These are phyloP conservation scores for Myopa testacea DNA, from an alignment of 2,888 invertebrate species.

Conservation along the genomic window DNA sequence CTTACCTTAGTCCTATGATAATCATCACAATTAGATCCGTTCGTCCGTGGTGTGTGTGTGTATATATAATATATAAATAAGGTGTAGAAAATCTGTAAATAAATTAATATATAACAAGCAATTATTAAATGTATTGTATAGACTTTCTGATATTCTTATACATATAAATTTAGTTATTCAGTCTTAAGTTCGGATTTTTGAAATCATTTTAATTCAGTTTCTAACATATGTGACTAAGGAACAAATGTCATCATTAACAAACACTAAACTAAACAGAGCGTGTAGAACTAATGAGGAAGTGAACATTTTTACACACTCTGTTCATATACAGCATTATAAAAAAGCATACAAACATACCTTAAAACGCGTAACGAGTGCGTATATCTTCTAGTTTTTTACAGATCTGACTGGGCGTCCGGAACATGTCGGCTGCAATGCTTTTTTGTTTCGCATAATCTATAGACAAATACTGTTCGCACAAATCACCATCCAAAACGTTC, in stretches of 20 bases:
- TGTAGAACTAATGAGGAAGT: neutral
- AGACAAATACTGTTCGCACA: slow-evolving; percentile 98
- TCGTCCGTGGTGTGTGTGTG: no score
- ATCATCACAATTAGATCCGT: neutral
- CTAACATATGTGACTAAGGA: slow-evolving; percentile 46
- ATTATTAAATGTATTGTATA: neutral
- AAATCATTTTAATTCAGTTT: slow-evolving; percentile 44
- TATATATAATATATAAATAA: slow-evolving; percentile 6
- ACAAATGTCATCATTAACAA: slow-evolving; percentile 45
- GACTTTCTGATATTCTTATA: neutral
- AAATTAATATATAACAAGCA: slow-evolving; percentile 13
- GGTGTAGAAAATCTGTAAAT: slow-evolving; percentile 12
- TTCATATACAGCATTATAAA: neutral
- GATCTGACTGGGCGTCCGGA: slow-evolving; percentile 95
- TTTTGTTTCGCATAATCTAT: slow-evolving; percentile 95
- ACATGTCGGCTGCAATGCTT: slow-evolving; percentile 93
- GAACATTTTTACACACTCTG: no score
- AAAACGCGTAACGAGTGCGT: slow-evolving; percentile 98
- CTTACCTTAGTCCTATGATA: slow-evolving; percentile 29
- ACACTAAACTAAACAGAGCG: neutral
- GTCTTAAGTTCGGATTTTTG: slow-evolving; percentile 39
- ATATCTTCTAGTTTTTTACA: slow-evolving; percentile 99
- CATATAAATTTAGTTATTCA: slow-evolving; percentile 26
- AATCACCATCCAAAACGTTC: slow-evolving; percentile 98
- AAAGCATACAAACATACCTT: slow-evolving; percentile 59